These are phyloP conservation scores for Distichodus sexfasciatus DNA, from an alignment of 2,797 vertebrate species.

Conservation along the genomic window DNA sequence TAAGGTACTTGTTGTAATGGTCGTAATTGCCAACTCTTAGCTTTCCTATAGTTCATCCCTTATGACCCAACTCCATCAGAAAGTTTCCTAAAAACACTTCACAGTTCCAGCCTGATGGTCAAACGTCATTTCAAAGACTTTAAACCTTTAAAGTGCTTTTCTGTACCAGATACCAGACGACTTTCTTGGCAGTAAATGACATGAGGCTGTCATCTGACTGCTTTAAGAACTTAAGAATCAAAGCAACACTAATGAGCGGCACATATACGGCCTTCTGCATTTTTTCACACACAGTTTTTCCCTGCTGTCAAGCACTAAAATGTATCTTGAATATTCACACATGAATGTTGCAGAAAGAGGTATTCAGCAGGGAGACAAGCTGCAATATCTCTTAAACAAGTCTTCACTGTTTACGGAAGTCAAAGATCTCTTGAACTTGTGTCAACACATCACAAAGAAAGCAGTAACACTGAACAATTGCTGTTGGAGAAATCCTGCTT, in stretches of 20 bases:
- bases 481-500: too few species aligned
- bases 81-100: too few species aligned
- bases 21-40: background rate
- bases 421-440: too few species aligned
- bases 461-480: background rate
- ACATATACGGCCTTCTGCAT: background rate
- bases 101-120: conserved; percentile 8
- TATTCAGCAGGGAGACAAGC: background rate
- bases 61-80: background rate
- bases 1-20: background rate
- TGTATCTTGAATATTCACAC: conserved; percentile 2
- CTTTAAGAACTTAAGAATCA: conserved; percentile 10
- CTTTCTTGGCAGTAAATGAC: background rate
- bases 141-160: background rate
- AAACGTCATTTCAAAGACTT: background rate
- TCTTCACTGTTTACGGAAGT: too few species aligned
- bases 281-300: background rate
- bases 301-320: background rate
- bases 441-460: too few species aligned
- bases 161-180: background rate
- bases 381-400: background rate
- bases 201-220: background rate
- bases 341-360: background rate
- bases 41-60: conserved; percentile 6
- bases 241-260: background rate